phyloP scores from a whole-genome alignment of 2,797 vertebrate species.

The Leuciscus waleckii region DNA sequence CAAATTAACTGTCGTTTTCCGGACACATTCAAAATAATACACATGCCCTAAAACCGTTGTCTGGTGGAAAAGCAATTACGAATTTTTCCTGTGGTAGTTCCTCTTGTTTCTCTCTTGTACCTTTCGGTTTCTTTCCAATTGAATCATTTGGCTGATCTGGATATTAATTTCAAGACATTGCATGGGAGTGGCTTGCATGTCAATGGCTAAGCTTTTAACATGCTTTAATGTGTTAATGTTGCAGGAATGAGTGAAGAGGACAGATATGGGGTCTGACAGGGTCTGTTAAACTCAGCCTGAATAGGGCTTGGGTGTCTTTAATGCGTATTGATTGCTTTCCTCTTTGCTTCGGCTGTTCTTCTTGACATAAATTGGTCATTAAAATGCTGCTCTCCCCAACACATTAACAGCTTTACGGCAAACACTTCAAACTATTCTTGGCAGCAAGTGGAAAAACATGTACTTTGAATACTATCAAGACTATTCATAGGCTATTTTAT shows the following conservation, averaged over 20 bases:
- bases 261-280: conserved; percentile 65
- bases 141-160: conserved; percentile 53
- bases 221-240: conserved; percentile 76
- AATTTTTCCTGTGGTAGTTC: conserved; percentile 52
- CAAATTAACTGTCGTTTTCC: conserved; percentile 83
- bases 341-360: conserved; percentile 69
- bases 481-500: conserved; percentile 34
- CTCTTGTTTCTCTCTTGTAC: conserved; percentile 30
- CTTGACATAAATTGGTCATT: conserved; percentile 75
- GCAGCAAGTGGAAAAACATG: conserved; percentile 39
- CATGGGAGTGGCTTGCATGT: conserved; percentile 57
- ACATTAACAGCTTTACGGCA: conserved; percentile 67
- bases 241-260: conserved; percentile 59
- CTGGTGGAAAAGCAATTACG: conserved; percentile 67
- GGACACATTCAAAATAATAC: conserved; percentile 78
- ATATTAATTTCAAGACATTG: conserved; percentile 60
- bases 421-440: conserved; percentile 54
- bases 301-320: conserved; percentile 73
- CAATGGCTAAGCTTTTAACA: conserved; percentile 69
- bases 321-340: conserved; percentile 77
- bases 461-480: conserved; percentile 35
- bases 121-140: conserved; percentile 42
- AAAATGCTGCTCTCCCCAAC: conserved; percentile 61
- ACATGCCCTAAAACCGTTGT: conserved; percentile 67
- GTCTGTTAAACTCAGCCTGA: conserved; percentile 72